These are phyloP conservation scores for Scyliorhinus canicula DNA, from an alignment of 2,797 vertebrate genomes.

Conservation along the genomic window DNA sequence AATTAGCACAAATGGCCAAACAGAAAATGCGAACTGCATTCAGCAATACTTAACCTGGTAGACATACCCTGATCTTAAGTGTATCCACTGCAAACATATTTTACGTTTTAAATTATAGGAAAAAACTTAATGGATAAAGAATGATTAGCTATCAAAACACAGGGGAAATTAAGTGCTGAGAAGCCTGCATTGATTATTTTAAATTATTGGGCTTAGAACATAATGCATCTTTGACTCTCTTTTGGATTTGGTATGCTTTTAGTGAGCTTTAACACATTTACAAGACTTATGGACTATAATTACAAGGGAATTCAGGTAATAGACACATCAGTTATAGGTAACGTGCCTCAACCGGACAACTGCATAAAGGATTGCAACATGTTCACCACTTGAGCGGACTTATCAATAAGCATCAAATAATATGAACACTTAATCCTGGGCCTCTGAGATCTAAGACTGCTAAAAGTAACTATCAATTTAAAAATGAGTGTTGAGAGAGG, in stretches of 20 bases:
- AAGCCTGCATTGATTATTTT: constrained; percentile 99
- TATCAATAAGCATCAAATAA: constrained; percentile 37
- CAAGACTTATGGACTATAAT: constrained; percentile 99
- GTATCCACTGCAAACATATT: constrained; percentile 87
- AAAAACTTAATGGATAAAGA: constrained; percentile 99
- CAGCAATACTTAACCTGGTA: constrained; percentile 85
- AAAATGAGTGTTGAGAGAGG: constrained; percentile 12
- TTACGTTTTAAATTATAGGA: constrained; percentile 98
- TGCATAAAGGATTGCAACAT: constrained; percentile 92
- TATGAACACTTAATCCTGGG: constrained; percentile 7
- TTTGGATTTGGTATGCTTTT: constrained; percentile 99
- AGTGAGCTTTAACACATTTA: constrained; percentile 99
- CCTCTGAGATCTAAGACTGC: background rate
- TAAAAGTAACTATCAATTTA: constrained; percentile 31
- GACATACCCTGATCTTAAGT: constrained; percentile 84
- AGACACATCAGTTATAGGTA: constrained; percentile 99
- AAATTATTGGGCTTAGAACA: constrained; percentile 91
- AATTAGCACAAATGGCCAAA: constrained; percentile 98
- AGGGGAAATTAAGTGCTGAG: constrained; percentile 99
- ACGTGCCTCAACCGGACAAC: constrained; percentile 94
- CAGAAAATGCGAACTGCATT: constrained; percentile 94
- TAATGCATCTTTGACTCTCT: constrained; percentile 66
- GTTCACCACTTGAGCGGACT: background rate
- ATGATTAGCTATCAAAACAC: constrained; percentile 98
- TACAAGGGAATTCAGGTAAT: constrained; percentile 99